Conservation (phyloP, 2,888 invertebrate species). For the Leptopterna dolabrata region DNA sequence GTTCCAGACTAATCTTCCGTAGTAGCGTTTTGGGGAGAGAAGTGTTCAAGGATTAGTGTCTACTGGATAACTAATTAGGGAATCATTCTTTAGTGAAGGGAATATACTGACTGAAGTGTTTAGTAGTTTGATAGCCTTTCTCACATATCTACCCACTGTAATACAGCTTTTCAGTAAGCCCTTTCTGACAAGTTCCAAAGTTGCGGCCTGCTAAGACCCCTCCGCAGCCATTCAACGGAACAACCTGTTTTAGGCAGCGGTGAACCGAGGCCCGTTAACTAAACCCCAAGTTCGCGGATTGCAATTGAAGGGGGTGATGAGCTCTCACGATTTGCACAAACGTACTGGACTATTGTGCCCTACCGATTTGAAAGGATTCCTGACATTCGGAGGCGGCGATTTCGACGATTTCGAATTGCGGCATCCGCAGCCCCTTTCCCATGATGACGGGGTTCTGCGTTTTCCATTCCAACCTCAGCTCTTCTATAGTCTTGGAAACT, state of each 20-base stretch:
- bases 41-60: too few species aligned
- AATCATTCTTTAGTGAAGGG: too few species aligned
- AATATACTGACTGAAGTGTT: background rate
- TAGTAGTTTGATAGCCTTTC: background rate
- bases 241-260: background rate
- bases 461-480: slow-evolving; percentile 68
- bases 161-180: background rate
- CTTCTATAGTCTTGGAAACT: slow-evolving; percentile 70
- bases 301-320: background rate
- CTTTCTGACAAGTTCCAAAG: background rate
- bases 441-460: slow-evolving; percentile 67
- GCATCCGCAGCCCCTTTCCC: slow-evolving; percentile 68
- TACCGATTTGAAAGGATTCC: slow-evolving; percentile 69
- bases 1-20: too few species aligned
- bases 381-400: slow-evolving; percentile 67
- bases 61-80: background rate
- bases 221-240: background rate
- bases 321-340: background rate
- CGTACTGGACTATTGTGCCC: background rate
- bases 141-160: background rate
- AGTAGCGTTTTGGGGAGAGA: too few species aligned
- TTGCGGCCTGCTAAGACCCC: background rate
- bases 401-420: slow-evolving; percentile 68
- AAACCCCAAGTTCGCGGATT: background rate
- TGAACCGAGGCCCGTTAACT: background rate